Percentiles rank a stretch among this genome's conserved stretches.
Evolutionary conservation across 1,140 invertebrate genomes (phyloP).

Genomic region (Macrobrachium nipponense): DNA sequence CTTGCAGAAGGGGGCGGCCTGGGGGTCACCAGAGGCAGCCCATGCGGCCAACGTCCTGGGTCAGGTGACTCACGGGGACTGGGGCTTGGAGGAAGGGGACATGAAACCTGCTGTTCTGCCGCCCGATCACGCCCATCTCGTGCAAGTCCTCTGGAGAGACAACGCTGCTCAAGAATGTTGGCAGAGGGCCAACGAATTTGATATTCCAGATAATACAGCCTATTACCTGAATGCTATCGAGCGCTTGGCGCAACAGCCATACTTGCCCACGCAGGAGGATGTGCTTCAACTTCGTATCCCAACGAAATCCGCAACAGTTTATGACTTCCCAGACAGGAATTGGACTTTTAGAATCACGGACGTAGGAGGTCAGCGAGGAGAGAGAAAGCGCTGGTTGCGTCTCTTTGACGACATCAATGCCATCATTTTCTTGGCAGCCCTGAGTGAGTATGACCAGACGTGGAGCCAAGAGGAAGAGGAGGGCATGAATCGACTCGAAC

Average conservation of each 20-base stretch:
- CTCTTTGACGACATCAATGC: constrained; percentile 71
- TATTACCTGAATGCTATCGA: constrained; percentile 61
- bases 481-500: constrained; percentile 69
- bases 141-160: constrained; percentile 70
- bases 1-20: constrained; percentile 55
- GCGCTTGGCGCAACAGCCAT: constrained; percentile 54
- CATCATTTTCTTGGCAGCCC: constrained; percentile 70
- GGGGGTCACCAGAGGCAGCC: constrained; percentile 55
- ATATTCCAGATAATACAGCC: constrained; percentile 68
- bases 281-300: constrained; percentile 63
- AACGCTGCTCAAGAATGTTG: constrained; percentile 71
- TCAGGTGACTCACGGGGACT: constrained; percentile 41
- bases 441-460: constrained; percentile 68
- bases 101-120: constrained; percentile 47
- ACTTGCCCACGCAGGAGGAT: constrained; percentile 63
- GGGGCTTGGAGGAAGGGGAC: constrained; percentile 57
- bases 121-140: constrained; percentile 57
- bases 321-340: constrained; percentile 63
- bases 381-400: constrained; percentile 74
- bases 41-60: constrained; percentile 53
- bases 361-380: constrained; percentile 72
- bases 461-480: constrained; percentile 67
- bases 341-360: constrained; percentile 67
- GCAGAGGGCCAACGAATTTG: constrained; percentile 71
- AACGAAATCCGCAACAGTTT: constrained; percentile 56